These are phyloP conservation scores for Drosophila ezoana DNA, from an alignment of 2,888 invertebrate genomes.

Conservation along the genomic window DNA sequence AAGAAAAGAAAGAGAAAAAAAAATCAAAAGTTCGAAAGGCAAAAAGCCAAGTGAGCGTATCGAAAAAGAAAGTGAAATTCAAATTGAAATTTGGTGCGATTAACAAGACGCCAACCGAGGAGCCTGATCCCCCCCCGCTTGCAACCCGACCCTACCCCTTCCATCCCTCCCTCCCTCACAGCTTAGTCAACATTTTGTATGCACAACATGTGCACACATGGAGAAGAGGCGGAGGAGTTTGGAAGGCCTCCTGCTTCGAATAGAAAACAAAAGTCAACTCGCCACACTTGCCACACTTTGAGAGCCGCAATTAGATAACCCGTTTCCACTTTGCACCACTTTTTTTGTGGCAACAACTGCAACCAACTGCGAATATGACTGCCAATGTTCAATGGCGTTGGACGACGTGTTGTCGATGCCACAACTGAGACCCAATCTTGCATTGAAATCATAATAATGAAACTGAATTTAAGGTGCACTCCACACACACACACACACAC, in stretches of 20 bases:
- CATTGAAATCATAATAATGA: conserved; percentile 78
- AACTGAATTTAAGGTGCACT: conserved; percentile 80
- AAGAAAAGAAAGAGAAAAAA: conserved; percentile 26
- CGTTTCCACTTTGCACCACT: conserved; percentile 79
- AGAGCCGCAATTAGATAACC: conserved; percentile 78
- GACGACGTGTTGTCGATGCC: conserved; percentile 33
- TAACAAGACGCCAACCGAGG: conserved; percentile 56
- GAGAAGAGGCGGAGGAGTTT: conserved; percentile 9
- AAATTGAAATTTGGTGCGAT: conserved; percentile 81
- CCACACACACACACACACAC: conserved; percentile 31
- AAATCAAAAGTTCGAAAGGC: conserved; percentile 79
- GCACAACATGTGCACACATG: conserved; percentile 66
- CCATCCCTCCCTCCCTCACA: neutral
- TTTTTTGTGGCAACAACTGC: conserved; percentile 49
- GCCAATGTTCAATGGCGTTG: conserved; percentile 80
- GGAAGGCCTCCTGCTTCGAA: conserved; percentile 57
- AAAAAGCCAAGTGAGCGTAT: conserved; percentile 82
- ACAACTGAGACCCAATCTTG: conserved; percentile 69
- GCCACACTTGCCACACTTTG: conserved; percentile 80
- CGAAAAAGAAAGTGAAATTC: conserved; percentile 84
- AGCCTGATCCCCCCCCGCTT: conserved; percentile 47
- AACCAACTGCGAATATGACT: conserved; percentile 64
- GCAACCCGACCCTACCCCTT: conserved; percentile 13
- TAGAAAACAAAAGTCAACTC: conserved; percentile 78
- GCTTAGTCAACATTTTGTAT: conserved; percentile 72